Conservation (phyloP, 1,140 invertebrate species). For the Drosophila hydei region DNA sequence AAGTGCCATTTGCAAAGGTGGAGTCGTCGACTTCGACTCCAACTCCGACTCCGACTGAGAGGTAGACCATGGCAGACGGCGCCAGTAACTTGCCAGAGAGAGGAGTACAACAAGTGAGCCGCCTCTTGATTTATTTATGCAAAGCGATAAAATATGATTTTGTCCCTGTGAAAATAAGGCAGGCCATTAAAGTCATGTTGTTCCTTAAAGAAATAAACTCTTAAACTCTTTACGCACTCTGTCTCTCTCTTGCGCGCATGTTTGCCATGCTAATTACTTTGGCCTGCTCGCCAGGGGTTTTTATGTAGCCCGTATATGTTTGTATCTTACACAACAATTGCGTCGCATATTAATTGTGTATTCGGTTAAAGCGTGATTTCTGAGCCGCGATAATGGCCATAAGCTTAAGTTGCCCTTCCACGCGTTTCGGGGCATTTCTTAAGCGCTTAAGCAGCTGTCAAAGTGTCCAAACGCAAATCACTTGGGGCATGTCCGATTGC, state of each 20-base stretch:
- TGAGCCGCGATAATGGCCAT: constrained; percentile 36
- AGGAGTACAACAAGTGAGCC: constrained; percentile 47
- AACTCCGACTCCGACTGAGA: not conserved
- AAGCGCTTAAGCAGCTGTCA: constrained; percentile 72
- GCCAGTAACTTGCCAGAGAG: constrained; percentile 54
- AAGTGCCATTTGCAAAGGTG: constrained; percentile 26
- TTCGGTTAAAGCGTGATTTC: constrained; percentile 29
- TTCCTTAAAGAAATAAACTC: constrained; percentile 1
- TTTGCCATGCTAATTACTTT: constrained; percentile 70
- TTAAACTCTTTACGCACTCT: not conserved
- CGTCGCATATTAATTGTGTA: constrained; percentile 73
- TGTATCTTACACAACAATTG: constrained; percentile 56
- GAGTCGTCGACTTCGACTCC: constrained; percentile 3
- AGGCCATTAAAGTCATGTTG: constrained; percentile 44
- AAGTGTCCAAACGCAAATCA: constrained; percentile 44
- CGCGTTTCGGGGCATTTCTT: constrained; percentile 26
- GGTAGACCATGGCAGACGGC: constrained; percentile 47
- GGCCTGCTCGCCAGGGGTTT: constrained; percentile 1
- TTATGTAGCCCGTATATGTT: not conserved
- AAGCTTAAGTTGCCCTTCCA: constrained; percentile 26
- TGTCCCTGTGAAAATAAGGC: constrained; percentile 51
- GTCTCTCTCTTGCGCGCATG: constrained; percentile 33
- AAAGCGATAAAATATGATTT: constrained; percentile 77
- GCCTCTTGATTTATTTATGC: constrained; percentile 75
- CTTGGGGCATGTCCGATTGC: constrained; percentile 22